Percentiles rank a stretch among this genome's conserved stretches.
These are phyloP conservation scores for Anseranas semipalmata DNA, from an alignment of 2,113 vertebrate genomes.

Conservation along the genomic window DNA sequence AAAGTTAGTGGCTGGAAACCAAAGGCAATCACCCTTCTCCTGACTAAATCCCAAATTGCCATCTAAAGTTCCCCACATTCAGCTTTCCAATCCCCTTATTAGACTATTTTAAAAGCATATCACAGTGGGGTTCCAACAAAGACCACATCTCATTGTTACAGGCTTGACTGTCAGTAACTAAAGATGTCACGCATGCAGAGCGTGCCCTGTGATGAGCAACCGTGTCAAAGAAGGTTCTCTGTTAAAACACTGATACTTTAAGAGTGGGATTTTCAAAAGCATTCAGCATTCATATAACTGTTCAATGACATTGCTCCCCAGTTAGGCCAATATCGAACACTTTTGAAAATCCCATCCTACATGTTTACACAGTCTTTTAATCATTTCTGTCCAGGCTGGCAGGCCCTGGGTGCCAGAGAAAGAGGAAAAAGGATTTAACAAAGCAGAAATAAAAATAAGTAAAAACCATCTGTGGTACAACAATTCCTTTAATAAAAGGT, in stretches of 20 bases:
- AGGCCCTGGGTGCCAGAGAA: conserved; percentile 37
- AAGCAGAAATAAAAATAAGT: conserved; percentile 63
- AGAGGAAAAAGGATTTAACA: conserved; percentile 56
- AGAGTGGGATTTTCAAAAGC: conserved; percentile 70
- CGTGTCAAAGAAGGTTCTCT: conserved; percentile 62
- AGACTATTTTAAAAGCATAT: conserved; percentile 56
- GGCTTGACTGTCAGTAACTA: conserved; percentile 63
- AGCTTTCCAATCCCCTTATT: conserved; percentile 67
- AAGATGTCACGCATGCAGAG: conserved; percentile 70
- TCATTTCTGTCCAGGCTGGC: conserved; percentile 65
- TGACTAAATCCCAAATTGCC: conserved; percentile 61
- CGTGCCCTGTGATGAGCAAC: conserved; percentile 56
- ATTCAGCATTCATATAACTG: conserved; percentile 61
- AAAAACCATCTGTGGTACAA: conserved; percentile 7
- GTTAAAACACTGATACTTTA: conserved; percentile 70
- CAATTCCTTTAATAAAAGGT: conserved; percentile 30
- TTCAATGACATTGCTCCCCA: conserved; percentile 67
- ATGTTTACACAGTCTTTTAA: conserved; percentile 70
- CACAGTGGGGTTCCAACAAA: conserved; percentile 61
- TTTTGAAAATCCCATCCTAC: conserved; percentile 71
- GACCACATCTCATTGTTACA: conserved; percentile 58
- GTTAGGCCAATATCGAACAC: conserved; percentile 61
- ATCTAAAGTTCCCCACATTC: conserved; percentile 54
- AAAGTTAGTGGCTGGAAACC: conserved; percentile 65
- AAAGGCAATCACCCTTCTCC: conserved; percentile 67